These are phyloP conservation scores for Xestia sexstrigata DNA, from an alignment of 2,888 invertebrate genomes.

Conservation along the genomic window DNA sequence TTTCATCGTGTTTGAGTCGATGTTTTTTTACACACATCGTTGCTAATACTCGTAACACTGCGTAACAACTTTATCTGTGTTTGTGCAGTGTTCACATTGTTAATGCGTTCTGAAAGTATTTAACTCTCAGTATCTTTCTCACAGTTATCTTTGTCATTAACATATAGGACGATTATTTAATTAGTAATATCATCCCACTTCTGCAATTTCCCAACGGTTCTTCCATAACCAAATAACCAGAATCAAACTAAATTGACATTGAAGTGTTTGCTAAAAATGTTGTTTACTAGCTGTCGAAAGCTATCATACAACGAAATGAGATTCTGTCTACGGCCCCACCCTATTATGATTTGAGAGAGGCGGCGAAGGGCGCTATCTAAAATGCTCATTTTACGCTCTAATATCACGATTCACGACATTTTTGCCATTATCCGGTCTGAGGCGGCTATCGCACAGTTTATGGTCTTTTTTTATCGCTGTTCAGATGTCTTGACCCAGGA, in stretches of 20 bases:
- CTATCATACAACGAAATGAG: conserved; percentile 58
- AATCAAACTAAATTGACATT: conserved; percentile 7
- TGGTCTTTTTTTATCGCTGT: conserved; percentile 26
- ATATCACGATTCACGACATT: conserved; percentile 59
- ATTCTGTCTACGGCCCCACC: conserved; percentile 51
- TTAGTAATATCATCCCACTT: neutral
- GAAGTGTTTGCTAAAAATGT: conserved; percentile 23
- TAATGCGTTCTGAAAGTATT: neutral
- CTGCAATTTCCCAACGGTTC: neutral
- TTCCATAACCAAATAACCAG: neutral
- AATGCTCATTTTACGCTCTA: conserved; percentile 68
- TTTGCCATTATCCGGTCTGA: conserved; percentile 47
- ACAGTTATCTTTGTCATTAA: neutral
- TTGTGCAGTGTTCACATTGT: neutral
- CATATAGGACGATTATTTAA: neutral
- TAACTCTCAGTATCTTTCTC: neutral
- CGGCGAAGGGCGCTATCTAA: conserved; percentile 56
- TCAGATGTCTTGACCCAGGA: conserved; percentile 6
- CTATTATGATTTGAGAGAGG: conserved; percentile 34
- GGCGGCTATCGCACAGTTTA: conserved; percentile 22
- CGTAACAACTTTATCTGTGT: neutral
- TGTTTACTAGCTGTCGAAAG: conserved; percentile 38
- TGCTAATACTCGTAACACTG: neutral
- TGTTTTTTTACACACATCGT: neutral
- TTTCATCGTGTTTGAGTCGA: neutral